These are phyloP conservation scores for Delia radicum DNA, from an alignment of 1,140 invertebrate genomes.

Conservation along the genomic window DNA sequence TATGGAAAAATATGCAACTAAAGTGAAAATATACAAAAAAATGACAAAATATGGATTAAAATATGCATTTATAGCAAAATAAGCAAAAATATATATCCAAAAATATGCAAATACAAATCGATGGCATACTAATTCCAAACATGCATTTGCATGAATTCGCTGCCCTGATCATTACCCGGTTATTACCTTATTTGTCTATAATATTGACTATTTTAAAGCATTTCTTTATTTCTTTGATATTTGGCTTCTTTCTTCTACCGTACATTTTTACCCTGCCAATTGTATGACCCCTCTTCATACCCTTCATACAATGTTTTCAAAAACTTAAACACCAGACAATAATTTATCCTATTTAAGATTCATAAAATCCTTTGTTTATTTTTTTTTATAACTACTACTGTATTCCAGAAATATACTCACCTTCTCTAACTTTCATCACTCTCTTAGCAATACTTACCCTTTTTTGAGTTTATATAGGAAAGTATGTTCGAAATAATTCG, in stretches of 20 bases:
- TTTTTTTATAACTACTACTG: not conserved
- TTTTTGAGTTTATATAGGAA: no score
- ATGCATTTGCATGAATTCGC: no score
- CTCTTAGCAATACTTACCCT: not conserved
- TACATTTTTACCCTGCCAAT: not conserved
- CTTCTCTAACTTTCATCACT: not conserved
- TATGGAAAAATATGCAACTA: no score
- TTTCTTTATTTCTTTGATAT: not conserved
- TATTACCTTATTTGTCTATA: not conserved
- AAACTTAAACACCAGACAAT: slow-evolving; percentile 15
- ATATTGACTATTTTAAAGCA: not conserved
- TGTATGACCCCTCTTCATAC: not conserved
- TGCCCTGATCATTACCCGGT: no score
- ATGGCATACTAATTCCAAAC: no score
- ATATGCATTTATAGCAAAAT: no score
- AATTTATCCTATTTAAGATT: slow-evolving; percentile 23
- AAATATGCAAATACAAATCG: no score
- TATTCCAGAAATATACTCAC: not conserved
- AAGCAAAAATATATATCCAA: no score
- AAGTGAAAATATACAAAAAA: no score
- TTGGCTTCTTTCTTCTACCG: not conserved
- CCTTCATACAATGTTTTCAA: not conserved
- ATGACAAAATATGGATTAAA: no score
- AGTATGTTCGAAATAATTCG: not conserved
- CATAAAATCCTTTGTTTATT: slow-evolving; percentile 16